These are phyloP conservation scores for Brachionus sp. DNA, from an alignment of 1,140 invertebrate genomes.

Conservation along the genomic window DNA sequence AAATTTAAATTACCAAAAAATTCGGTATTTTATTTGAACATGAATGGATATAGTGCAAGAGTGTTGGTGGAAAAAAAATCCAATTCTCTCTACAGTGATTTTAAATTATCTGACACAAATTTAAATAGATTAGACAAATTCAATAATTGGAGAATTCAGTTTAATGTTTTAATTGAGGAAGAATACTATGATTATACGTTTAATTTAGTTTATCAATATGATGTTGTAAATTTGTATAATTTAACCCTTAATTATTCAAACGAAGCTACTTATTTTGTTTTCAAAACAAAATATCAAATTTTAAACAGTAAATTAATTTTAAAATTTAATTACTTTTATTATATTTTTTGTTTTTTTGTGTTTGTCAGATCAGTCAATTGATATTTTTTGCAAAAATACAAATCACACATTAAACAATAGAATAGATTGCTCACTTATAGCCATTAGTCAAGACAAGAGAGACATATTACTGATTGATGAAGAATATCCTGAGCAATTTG, in stretches of 20 bases:
- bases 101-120: background rate
- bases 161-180: background rate
- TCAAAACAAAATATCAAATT: background rate
- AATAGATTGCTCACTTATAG: background rate
- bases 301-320: background rate
- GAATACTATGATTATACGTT: constrained; percentile 13
- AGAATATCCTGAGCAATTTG: background rate
- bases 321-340: background rate
- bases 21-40: background rate
- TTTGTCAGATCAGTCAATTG: background rate
- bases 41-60: background rate
- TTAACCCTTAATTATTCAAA: background rate
- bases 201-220: background rate
- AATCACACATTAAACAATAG: background rate
- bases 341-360: background rate
- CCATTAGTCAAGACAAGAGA: background rate
- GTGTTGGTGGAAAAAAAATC: background rate
- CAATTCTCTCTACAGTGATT: background rate
- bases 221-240: background rate
- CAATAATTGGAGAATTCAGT: background rate
- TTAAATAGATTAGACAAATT: background rate
- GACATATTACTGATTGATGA: background rate
- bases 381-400: background rate
- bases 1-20: background rate
- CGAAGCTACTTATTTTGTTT: background rate